Evolutionary conservation across 1,140 invertebrate species (phyloP).

Genomic region (Cotesia typhae): DNA sequence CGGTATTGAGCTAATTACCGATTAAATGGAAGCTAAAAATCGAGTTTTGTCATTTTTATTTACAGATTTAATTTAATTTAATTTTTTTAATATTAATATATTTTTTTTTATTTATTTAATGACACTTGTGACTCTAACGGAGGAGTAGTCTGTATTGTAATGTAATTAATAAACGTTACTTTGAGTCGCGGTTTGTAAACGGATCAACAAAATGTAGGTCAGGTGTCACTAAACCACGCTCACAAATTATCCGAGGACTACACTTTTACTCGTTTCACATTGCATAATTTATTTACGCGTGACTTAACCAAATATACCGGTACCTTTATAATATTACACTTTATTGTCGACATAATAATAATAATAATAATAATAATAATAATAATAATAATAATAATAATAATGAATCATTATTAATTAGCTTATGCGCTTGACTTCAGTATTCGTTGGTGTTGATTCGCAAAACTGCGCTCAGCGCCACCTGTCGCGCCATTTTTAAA

Average conservation of each 20-base stretch:
- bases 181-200: conserved; percentile 36
- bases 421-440: conserved; percentile 40
- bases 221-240: conserved; percentile 42
- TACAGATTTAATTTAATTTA: too few species aligned
- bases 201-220: conserved; percentile 41
- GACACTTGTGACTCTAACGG: too few species aligned
- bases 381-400: conserved; percentile 35
- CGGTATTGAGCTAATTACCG: too few species aligned
- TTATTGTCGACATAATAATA: conserved; percentile 45
- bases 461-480: too few species aligned
- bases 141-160: background rate
- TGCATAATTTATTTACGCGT: conserved; percentile 43
- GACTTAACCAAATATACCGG: conserved; percentile 49
- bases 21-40: too few species aligned
- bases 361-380: conserved; percentile 32
- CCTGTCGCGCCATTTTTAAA: background rate
- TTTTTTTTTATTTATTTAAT: too few species aligned
- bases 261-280: conserved; percentile 36
- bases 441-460: too few species aligned
- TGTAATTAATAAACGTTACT: background rate
- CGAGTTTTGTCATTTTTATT: too few species aligned
- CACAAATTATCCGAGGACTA: conserved; percentile 12
- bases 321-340: conserved; percentile 42
- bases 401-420: conserved; percentile 54
- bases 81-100: too few species aligned